A percentile compares a stretch with the other conserved stretches of the same genome.
These are phyloP conservation scores for Parus major DNA, from an alignment of 2,113 vertebrate genomes.

Conservation along the genomic window DNA sequence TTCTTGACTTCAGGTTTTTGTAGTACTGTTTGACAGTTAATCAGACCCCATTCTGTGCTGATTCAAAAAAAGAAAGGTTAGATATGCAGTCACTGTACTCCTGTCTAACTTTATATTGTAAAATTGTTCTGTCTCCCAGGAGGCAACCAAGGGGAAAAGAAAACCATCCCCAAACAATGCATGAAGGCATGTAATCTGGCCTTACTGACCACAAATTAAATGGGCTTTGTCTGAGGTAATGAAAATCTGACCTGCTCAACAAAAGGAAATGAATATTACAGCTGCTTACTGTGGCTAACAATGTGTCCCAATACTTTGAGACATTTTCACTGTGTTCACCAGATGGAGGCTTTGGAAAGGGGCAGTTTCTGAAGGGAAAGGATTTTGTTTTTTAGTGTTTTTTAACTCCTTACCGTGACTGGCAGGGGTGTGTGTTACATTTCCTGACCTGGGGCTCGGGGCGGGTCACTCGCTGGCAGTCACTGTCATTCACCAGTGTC, in stretches of 20 bases:
- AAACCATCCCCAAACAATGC: background rate
- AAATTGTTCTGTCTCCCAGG: background rate
- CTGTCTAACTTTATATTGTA: background rate
- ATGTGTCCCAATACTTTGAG: background rate
- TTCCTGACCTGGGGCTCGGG: constrained; percentile 85
- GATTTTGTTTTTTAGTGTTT: background rate
- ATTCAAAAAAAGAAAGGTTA: background rate
- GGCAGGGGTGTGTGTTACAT: constrained; percentile 91
- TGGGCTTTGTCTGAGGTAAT: background rate
- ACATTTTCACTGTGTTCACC: background rate
- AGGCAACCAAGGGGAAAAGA: background rate
- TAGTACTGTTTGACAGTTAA: background rate
- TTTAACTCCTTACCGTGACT: constrained; percentile 83
- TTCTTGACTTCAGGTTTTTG: background rate
- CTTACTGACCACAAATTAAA: constrained; percentile 13
- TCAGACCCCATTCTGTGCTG: background rate
- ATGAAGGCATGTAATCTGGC: background rate
- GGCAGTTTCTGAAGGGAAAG: background rate
- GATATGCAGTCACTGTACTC: background rate
- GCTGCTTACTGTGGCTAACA: background rate
- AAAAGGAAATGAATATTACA: constrained; percentile 35
- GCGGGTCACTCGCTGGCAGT: constrained; percentile 83
- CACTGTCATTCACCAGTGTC: constrained; percentile 83
- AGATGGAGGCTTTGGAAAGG: constrained; percentile 4
- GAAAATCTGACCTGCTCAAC: constrained; percentile 30